Evolutionary conservation across 2,888 invertebrate species (phyloP).

Genomic region (Eupithecia centaureata): DNA sequence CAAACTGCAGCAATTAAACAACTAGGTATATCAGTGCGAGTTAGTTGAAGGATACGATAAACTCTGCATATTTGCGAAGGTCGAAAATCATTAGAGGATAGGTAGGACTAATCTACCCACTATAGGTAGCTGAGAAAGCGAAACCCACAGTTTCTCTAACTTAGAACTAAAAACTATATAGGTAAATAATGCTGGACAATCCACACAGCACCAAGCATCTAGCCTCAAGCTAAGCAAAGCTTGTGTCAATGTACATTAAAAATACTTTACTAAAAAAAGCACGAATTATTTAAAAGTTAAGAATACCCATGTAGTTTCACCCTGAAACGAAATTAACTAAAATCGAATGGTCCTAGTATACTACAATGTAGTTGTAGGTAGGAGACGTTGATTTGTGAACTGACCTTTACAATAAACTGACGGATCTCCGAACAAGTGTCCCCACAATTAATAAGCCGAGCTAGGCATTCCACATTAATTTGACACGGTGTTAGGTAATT

Average conservation of each 20-base stretch:
- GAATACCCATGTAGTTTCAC: neutral
- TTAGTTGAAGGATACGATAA: no score
- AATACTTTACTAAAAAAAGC: neutral
- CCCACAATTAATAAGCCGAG: slow-evolving; percentile 78
- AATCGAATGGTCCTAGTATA: neutral
- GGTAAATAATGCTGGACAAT: no score
- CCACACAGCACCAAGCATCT: no score
- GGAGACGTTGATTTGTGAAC: slow-evolving; percentile 32
- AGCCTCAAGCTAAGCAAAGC: no score
- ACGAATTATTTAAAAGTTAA: neutral
- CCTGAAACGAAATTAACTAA: neutral
- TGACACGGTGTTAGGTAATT: slow-evolving; percentile 83
- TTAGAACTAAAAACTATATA: no score
- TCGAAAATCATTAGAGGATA: no score
- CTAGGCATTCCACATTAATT: slow-evolving; percentile 82
- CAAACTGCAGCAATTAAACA: neutral
- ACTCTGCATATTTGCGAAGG: no score
- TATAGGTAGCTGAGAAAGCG: no score
- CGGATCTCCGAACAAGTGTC: slow-evolving; percentile 76
- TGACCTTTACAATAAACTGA: slow-evolving; percentile 50
- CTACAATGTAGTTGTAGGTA: neutral
- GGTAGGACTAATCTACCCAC: no score
- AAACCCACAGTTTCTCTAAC: no score
- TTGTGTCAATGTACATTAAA: no score
- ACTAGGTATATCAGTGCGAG: no score